phyloP scores from a whole-genome alignment of 2,888 invertebrate species.

The Callyntrura guangdongensis region DNA sequence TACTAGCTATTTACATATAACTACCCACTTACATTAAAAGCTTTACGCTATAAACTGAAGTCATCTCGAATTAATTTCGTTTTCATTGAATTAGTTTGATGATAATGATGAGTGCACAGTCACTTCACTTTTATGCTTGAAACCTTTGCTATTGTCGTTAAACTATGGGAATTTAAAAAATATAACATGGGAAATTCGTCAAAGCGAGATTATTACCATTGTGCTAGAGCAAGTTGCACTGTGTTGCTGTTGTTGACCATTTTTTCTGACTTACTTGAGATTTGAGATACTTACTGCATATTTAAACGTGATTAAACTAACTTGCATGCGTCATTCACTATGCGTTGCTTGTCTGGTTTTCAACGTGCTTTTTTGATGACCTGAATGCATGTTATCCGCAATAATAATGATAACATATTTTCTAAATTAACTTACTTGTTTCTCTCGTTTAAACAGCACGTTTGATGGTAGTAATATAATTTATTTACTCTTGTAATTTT shows the following conservation, averaged over 20 bases:
- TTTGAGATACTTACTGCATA: neutral
- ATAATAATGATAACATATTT: conserved; percentile 5
- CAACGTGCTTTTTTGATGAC: conserved; percentile 17
- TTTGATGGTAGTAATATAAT: neutral
- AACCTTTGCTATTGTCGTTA: conserved; percentile 1
- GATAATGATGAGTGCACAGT: conserved; percentile 19
- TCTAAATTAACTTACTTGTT: neutral
- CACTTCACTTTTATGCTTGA: neutral
- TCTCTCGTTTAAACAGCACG: neutral
- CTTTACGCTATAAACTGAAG: neutral
- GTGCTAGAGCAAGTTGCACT: neutral
- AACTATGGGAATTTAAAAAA: conserved; percentile 67
- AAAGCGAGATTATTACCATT: neutral
- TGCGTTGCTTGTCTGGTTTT: neutral
- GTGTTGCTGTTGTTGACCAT: no score
- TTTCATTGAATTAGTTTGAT: conserved; percentile 39
- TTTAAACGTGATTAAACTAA: neutral
- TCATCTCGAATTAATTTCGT: neutral
- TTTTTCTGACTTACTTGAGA: conserved; percentile 10
- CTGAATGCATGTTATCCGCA: conserved; percentile 24
- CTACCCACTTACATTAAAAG: neutral
- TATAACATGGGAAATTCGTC: conserved; percentile 69
- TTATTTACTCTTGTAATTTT: neutral
- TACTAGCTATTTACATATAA: no score
- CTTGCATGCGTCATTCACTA: conserved; percentile 1